Percentiles rank a stretch among this genome's conserved stretches.
These are phyloP conservation scores for Oscheius sp. DNA, from an alignment of 2,888 invertebrate species.

Conservation along the genomic window DNA sequence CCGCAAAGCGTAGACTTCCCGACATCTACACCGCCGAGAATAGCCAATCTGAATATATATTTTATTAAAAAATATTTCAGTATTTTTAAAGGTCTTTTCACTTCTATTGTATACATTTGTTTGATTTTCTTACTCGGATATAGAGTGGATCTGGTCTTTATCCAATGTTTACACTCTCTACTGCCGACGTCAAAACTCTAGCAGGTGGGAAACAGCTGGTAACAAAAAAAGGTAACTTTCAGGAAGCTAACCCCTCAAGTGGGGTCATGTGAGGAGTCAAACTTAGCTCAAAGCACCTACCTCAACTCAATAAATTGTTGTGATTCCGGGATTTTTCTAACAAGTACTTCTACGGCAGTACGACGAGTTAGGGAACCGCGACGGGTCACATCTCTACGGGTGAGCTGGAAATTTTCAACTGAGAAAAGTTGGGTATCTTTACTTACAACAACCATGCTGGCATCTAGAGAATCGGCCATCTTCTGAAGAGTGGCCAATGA, in stretches of 20 bases:
- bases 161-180: conserved; percentile 33
- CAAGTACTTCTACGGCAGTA: conserved; percentile 80
- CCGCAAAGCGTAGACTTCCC: conserved; percentile 91
- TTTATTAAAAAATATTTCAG: too few relatives aligned
- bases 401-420: conserved; percentile 48
- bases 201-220: conserved; percentile 34
- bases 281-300: conserved; percentile 78
- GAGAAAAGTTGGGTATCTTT: background rate
- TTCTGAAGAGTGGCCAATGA: conserved; percentile 86
- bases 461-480: conserved; percentile 86
- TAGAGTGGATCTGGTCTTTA: conserved; percentile 23
- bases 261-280: conserved; percentile 3
- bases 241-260: background rate
- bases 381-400: conserved; percentile 78
- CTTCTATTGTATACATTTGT: background rate
- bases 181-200: conserved; percentile 23
- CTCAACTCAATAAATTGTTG: conserved; percentile 82
- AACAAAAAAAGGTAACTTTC: background rate
- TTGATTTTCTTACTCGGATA: conserved; percentile 1
- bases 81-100: background rate
- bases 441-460: conserved; percentile 82
- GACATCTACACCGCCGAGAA: conserved; percentile 91
- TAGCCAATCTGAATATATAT: conserved; percentile 83
- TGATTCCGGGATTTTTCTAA: conserved; percentile 82
- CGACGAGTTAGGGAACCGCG: conserved; percentile 41